Evolutionary conservation across 2,888 invertebrate genomes (phyloP).

Genomic region (Encarsia formosa): DNA sequence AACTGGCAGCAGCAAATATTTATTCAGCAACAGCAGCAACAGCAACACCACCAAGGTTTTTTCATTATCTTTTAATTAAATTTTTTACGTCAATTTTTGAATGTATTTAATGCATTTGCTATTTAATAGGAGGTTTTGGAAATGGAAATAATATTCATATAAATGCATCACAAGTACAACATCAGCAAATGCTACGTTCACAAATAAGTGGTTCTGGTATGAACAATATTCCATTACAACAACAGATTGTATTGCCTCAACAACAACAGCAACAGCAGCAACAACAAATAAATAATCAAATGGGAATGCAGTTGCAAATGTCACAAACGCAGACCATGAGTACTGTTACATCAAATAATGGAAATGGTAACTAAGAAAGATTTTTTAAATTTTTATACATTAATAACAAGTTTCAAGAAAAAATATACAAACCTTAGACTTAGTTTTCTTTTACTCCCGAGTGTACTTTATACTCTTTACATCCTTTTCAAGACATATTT

Average conservation of each 20-base stretch:
- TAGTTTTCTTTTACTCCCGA: too few species aligned
- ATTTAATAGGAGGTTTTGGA: too few species aligned
- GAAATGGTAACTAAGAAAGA: slow-evolving; percentile 47
- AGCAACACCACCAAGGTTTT: slow-evolving; percentile 50
- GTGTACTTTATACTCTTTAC: too few species aligned
- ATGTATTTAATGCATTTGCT: too few species aligned
- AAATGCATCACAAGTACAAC: slow-evolving; percentile 53
- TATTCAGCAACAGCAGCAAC: slow-evolving; percentile 59
- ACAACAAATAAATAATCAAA: slow-evolving; percentile 53
- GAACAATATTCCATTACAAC: slow-evolving; percentile 50
- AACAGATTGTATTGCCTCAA: slow-evolving; percentile 53
- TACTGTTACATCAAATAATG: slow-evolving; percentile 38
- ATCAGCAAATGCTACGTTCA: slow-evolving; percentile 45
- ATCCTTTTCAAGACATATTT: too few species aligned
- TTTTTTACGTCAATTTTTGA: not conserved
- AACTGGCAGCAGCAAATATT: slow-evolving; percentile 62
- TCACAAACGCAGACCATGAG: slow-evolving; percentile 49
- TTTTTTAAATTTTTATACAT: too few species aligned
- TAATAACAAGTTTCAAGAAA: too few species aligned
- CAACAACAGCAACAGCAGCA: slow-evolving; percentile 57
- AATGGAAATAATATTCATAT: slow-evolving; percentile 53
- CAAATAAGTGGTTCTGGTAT: slow-evolving; percentile 47
- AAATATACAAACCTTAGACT: too few species aligned
- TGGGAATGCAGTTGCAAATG: slow-evolving; percentile 56
- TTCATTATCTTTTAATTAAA: not conserved